phyloP scores from a whole-genome alignment of 1,140 invertebrate genomes.

The Monochamus saltuarius region DNA sequence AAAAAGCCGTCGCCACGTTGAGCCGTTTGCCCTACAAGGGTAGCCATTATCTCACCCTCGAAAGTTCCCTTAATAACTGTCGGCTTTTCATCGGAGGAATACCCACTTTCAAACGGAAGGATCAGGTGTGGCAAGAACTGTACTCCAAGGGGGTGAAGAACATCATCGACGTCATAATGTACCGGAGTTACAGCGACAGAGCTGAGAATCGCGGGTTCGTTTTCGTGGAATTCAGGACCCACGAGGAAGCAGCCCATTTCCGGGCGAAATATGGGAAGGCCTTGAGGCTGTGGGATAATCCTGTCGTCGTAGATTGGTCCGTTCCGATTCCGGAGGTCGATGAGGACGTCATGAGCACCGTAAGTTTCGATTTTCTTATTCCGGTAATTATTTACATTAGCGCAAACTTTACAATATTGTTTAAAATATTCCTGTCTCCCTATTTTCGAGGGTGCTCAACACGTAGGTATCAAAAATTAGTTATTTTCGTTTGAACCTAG shows the following conservation, averaged over 20 bases:
- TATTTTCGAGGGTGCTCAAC: too few relatives aligned
- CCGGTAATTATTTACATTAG: too few relatives aligned
- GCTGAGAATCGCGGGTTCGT: conserved; percentile 78
- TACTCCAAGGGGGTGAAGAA: conserved; percentile 57
- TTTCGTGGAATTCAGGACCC: conserved; percentile 84
- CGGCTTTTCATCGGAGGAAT: conserved; percentile 83
- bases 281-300: conserved; percentile 25
- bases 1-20: conserved; percentile 14
- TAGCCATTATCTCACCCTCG: conserved; percentile 2
- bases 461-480: too few relatives aligned
- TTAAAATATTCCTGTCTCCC: too few relatives aligned
- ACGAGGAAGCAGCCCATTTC: conserved; percentile 79
- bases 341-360: conserved; percentile 4
- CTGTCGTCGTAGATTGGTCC: conserved; percentile 31
- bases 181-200: conserved; percentile 60
- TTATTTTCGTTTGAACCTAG: too few relatives aligned
- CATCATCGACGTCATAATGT: conserved; percentile 74
- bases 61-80: conserved; percentile 65
- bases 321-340: conserved; percentile 16
- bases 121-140: conserved; percentile 71
- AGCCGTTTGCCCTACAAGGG: conserved; percentile 6
- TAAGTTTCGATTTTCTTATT: conserved; percentile 9
- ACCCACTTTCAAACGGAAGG: conserved; percentile 66
- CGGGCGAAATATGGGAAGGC: conserved; percentile 46
- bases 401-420: too few relatives aligned